Conservation (phyloP, 2,797 vertebrate genomes). For the Eospalax fontanierii region DNA sequence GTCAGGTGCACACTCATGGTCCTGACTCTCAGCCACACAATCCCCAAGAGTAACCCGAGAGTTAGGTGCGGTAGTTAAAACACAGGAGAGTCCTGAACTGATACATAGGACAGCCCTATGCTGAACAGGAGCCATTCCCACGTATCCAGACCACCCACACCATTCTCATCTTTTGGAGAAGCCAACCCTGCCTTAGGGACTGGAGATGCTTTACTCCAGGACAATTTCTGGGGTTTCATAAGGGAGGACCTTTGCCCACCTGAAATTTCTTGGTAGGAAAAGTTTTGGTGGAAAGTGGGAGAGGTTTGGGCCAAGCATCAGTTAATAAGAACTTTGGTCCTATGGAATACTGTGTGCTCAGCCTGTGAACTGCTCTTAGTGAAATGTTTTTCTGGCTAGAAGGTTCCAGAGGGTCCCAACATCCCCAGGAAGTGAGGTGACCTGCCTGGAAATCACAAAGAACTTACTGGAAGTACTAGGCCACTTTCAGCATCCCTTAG, state of each 20-base stretch:
- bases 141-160: fast-evolving
- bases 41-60: neutral
- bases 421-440: neutral
- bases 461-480: neutral
- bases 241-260: neutral
- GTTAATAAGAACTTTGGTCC: neutral
- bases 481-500: neutral
- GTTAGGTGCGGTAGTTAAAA: neutral
- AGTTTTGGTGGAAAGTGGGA: neutral
- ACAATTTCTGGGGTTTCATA: neutral
- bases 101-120: neutral
- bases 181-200: neutral
- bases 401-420: neutral
- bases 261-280: neutral
- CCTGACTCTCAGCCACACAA: neutral
- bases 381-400: neutral
- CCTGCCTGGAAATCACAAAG: neutral
- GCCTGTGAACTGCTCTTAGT: neutral
- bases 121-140: neutral
- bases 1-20: neutral
- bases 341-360: neutral
- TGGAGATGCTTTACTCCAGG: neutral
- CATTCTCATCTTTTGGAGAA: neutral
- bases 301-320: neutral
- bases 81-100: neutral